These are phyloP conservation scores for Acridotheres tristis DNA, from an alignment of 2,797 vertebrate genomes.

Conservation along the genomic window DNA sequence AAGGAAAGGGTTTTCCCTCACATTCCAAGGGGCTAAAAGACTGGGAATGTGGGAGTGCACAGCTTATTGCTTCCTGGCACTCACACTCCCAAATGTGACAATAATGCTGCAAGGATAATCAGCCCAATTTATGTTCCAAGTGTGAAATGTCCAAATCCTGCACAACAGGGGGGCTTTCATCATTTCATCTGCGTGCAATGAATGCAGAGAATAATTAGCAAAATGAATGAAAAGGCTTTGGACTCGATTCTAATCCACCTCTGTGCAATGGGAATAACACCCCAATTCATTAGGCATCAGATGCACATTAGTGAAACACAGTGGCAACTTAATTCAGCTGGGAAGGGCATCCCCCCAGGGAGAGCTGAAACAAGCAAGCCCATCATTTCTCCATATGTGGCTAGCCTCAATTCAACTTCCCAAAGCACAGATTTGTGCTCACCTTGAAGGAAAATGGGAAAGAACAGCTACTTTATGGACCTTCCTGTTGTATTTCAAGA, in stretches of 20 bases:
- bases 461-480: not conserved
- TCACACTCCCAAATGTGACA: constrained; percentile 11
- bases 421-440: not conserved
- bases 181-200: constrained; percentile 49
- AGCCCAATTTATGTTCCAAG: constrained; percentile 62
- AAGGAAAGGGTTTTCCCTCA: not conserved
- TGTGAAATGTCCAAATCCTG: constrained; percentile 29
- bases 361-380: not conserved
- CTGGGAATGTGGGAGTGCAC: not conserved
- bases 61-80: constrained; percentile 29
- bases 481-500: not conserved
- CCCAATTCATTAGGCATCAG: constrained; percentile 54
- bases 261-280: constrained; percentile 46
- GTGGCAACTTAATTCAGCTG: constrained; percentile 49
- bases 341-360: not conserved
- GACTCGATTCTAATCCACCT: constrained; percentile 52
- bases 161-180: constrained; percentile 61
- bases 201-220: constrained; percentile 59
- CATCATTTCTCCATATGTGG: not conserved
- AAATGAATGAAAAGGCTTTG: constrained; percentile 53
- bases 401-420: not conserved
- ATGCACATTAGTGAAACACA: constrained; percentile 36
- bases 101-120: constrained; percentile 32
- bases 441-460: not conserved
- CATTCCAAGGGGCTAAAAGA: not conserved